Evolutionary conservation across 2,888 invertebrate genomes (phyloP), one percentile per base, ranked within the genome.

Genomic region (Cryptocheilus praepositus): DNA sequence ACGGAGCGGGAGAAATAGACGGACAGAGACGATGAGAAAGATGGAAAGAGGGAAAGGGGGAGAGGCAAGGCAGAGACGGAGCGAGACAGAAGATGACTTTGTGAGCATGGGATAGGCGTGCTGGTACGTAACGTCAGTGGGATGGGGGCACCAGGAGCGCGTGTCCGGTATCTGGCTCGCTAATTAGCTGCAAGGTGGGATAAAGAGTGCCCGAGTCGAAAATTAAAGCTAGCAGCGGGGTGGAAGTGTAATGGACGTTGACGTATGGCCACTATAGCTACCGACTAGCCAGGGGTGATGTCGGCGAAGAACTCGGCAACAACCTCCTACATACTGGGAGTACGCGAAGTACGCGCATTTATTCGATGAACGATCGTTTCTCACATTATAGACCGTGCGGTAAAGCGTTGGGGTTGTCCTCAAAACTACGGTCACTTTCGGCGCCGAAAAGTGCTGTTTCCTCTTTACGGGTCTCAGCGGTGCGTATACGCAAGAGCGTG

Each of bases 151-250:
- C 61, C 58, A 73, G 70, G 69, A 63, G 76, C 79, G 78, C 78
- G 82, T 81, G 82, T 85, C 82, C 79, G 78, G 80, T 81, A 82
- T 83, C 80, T 76, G 76, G 72, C 79, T 81, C 75, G 83, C 83
- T 86, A 86, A 86, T 86, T 86, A 86, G 85, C 83, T 79, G 81
- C 82, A 81, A 84, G 83, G 84, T 84, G 83, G 82, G 80, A 83
- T 84, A 84, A 83, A 84, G 83, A 83, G 83, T 81, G 73, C 74
- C 80, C 73, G 76, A 73, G 81, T 83, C 78, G 80, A 84, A 84
- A 85, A 83, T 82, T 84, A 83, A 85, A 85, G 80, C 74, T 77
- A 79, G 74, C 74, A 65, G 75, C 70, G 64, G 73, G 77, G 73
- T 75, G 73, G 74, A 79, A 77, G 76, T 76, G 77, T 82, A 83